Evolutionary conservation across 2,113 vertebrate genomes (phyloP).

Genomic region (Podocnemis expansa): DNA sequence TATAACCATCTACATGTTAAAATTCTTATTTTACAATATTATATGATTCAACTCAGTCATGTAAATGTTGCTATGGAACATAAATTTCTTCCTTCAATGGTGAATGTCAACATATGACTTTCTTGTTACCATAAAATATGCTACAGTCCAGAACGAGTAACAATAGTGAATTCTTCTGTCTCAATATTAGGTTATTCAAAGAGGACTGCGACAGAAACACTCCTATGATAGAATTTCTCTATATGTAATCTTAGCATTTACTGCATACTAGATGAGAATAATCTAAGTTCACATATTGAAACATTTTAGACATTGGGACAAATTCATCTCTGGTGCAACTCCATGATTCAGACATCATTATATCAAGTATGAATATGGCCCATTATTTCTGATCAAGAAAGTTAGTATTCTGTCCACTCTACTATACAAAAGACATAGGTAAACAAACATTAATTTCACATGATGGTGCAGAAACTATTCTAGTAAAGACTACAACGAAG

Average conservation of each 20-base stretch:
- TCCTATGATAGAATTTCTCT: not conserved
- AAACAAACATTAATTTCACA: conserved; percentile 29
- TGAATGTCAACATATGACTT: not conserved
- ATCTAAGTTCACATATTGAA: conserved; percentile 13
- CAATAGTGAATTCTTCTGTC: not conserved
- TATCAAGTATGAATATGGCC: not conserved
- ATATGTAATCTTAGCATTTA: conserved; percentile 26
- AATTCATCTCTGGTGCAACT: not conserved
- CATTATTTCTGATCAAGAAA: not conserved
- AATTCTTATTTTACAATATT: not conserved
- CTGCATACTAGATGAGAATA: conserved; percentile 28
- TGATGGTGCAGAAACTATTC: conserved; percentile 20
- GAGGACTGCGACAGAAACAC: not conserved
- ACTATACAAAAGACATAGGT: conserved; percentile 19
- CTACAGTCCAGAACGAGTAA: conserved; percentile 3
- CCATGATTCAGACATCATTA: not conserved
- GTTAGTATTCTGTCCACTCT: conserved; percentile 39
- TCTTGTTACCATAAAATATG: not conserved
- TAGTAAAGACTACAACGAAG: conserved; percentile 1
- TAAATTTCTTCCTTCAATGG: not conserved
- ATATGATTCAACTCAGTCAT: conserved; percentile 7
- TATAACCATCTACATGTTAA: conserved; percentile 8
- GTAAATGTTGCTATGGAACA: not conserved
- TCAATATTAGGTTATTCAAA: not conserved
- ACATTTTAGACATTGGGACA: conserved; percentile 35